Base-by-base conservation (phyloP, 2,888 invertebrate genomes). In the Cryptus viduatorius region DNA sequence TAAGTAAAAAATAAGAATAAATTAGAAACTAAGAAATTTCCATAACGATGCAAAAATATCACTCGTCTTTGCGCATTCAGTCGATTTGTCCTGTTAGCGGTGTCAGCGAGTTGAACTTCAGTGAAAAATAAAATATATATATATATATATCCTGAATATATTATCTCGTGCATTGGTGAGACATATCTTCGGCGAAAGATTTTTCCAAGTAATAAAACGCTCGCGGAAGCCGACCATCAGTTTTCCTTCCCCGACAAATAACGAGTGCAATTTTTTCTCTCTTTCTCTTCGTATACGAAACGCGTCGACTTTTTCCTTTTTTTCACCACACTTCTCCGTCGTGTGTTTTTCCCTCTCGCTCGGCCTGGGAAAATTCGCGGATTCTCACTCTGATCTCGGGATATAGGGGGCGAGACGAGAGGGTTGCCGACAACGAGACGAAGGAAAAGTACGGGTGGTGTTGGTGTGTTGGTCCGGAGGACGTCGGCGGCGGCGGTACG, bases 401-500 rank as follows among this genome's bases (percentile, higher is more conserved):
- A 10, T 14, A 37, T n/a, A 29, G n/a, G 64, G 24, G 19, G 37
- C 16, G 53, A 3, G 65, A 56, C 16, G 53, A 3, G 65, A 24
- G 65, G 65, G 53, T 50, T 53, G 50, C 31, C 37, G 31, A 37
- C 24, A 44, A 53, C 42, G 44, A 48, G 44, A 64, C 1, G 48
- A 42, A 53, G 44, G 64, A 78, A 69, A 75, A 78, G 48, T 24
- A 48, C 46, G 61, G 78, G 42, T 44, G 83, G 48, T 61, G 56
- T 48, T 69, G 59, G n/a, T 75, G n/a, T 75, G 75, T 61, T 65
- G 68, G 78, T 69, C 69, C 76, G 71, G 69, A 73, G 64, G 64
- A 61, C 75, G 79, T 71, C 64, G 67, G 72, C 83, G 72, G 69
- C 79, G 78, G 56, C 77, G 71, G 84, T 79, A 84, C 81, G 79